Conservation (phyloP, 2,888 invertebrate genomes). For the Drepana falcataria region DNA sequence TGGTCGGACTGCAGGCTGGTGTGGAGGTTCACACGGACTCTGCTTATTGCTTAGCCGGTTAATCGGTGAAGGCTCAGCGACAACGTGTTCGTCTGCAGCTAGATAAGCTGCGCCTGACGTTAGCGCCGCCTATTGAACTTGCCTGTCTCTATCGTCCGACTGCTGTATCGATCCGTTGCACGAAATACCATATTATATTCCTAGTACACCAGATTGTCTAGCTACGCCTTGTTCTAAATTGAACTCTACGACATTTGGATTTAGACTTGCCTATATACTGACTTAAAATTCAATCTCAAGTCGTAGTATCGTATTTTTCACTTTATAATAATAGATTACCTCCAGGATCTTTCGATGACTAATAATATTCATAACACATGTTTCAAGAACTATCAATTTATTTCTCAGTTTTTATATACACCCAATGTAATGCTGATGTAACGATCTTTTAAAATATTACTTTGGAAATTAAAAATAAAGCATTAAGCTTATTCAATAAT, state of each 20-base stretch:
- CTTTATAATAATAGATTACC: constrained; percentile 1
- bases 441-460: background rate
- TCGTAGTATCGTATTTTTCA: background rate
- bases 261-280: background rate
- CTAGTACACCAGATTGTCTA: constrained; percentile 6
- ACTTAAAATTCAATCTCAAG: background rate
- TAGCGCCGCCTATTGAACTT: constrained; percentile 65
- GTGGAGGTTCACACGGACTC: constrained; percentile 56
- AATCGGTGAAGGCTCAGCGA: constrained; percentile 73
- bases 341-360: constrained; percentile 16
- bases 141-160: constrained; percentile 52
- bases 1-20: constrained; percentile 18
- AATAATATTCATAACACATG: constrained; percentile 11
- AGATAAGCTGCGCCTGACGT: constrained; percentile 60
- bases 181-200: constrained; percentile 39
- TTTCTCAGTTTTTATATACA: constrained; percentile 1
- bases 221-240: constrained; percentile 6
- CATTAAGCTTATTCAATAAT: background rate
- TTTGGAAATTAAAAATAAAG: background rate
- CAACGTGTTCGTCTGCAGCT: constrained; percentile 61
- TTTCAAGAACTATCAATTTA: background rate
- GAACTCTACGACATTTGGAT: background rate
- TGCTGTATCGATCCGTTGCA: constrained; percentile 70
- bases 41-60: constrained; percentile 63
- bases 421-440: background rate